These are phyloP conservation scores for Drosophila paracracens DNA, from an alignment of 2,888 invertebrate species.

Conservation along the genomic window DNA sequence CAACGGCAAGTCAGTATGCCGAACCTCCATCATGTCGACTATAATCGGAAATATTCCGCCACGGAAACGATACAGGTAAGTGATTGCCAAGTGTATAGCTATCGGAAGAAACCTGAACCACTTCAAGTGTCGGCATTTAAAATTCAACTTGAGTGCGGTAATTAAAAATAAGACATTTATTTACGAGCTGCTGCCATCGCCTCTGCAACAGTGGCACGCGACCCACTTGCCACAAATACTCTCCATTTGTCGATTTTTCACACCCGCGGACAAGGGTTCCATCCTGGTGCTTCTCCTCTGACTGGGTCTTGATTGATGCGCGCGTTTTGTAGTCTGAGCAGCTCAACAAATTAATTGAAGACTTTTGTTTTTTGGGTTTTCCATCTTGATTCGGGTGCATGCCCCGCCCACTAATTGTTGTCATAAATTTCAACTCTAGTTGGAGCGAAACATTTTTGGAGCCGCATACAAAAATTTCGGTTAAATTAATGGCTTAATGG, in stretches of 20 bases:
- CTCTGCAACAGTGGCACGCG: constrained; percentile 67
- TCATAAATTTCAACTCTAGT: constrained; percentile 66
- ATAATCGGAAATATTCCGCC: constrained; percentile 85
- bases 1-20: constrained; percentile 70
- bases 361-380: constrained; percentile 38
- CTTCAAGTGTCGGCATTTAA: constrained; percentile 44
- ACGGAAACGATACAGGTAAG: constrained; percentile 86
- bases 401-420: constrained; percentile 69
- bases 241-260: constrained; percentile 46
- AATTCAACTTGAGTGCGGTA: constrained; percentile 69
- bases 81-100: constrained; percentile 36
- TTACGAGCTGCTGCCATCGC: constrained; percentile 49
- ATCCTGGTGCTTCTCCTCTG: constrained; percentile 16
- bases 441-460: constrained; percentile 40
- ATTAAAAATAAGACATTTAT: constrained; percentile 79
- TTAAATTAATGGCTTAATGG: constrained; percentile 23
- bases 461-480: constrained; percentile 13
- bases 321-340: constrained; percentile 58
- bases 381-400: constrained; percentile 15
- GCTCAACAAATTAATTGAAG: constrained; percentile 75
- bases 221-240: constrained; percentile 27
- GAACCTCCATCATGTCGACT: constrained; percentile 84
- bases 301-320: constrained; percentile 70
- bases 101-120: neutral
- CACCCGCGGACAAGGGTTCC: constrained; percentile 35